Percentiles rank a stretch among this genome's conserved stretches.
These are phyloP conservation scores for Drosophila bocki DNA, from an alignment of 1,140 invertebrate species.

Conservation along the genomic window DNA sequence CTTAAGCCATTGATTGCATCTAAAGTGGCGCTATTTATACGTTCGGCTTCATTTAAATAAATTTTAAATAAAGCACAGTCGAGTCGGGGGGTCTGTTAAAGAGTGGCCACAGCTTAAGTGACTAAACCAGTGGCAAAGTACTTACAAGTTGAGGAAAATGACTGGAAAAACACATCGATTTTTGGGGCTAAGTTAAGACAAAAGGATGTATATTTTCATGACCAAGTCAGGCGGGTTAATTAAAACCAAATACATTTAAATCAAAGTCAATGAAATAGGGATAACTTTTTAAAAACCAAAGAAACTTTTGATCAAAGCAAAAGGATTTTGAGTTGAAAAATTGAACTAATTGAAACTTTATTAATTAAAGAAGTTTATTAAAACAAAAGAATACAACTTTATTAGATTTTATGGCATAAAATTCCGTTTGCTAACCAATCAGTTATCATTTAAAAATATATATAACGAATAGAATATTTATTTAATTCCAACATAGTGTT, in stretches of 20 bases:
- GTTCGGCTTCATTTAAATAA: constrained; percentile 79
- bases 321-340: background rate
- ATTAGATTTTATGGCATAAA: no score
- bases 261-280: background rate
- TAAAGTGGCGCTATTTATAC: constrained; percentile 82
- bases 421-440: background rate
- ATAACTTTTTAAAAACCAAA: background rate
- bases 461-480: background rate
- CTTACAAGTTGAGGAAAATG: constrained; percentile 1
- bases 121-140: constrained; percentile 5
- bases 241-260: background rate
- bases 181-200: background rate
- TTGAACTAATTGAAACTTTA: background rate
- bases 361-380: background rate
- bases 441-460: background rate
- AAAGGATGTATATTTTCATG: background rate
- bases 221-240: background rate
- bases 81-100: background rate
- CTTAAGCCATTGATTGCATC: constrained; percentile 82
- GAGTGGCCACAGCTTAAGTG: constrained; percentile 13
- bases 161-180: constrained; percentile 11
- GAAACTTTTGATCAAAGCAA: background rate
- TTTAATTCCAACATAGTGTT: constrained; percentile 3
- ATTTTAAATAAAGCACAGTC: constrained; percentile 79
- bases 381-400: background rate